Conservation (phyloP, 2,113 vertebrate species). For the Laterallus jamaicensis region DNA sequence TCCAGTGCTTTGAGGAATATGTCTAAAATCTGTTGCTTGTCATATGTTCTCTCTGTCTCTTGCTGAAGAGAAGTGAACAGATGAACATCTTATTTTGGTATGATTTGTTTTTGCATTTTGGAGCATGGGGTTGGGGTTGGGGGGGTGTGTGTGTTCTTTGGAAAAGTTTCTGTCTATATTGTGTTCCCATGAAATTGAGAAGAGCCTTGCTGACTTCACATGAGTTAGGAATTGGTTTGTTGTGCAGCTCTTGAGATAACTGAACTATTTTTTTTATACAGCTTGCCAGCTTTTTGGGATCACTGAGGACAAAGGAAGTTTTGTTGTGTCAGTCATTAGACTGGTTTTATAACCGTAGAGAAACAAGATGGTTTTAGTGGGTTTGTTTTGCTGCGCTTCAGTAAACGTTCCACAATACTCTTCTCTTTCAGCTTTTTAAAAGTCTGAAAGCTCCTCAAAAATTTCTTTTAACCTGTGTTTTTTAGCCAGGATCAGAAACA, state of each 20-base stretch:
- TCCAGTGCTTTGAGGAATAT: background rate
- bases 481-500: background rate
- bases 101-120: background rate
- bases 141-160: background rate
- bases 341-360: background rate
- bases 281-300: background rate
- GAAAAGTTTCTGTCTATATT: background rate
- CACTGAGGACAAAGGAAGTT: background rate
- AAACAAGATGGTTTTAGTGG: background rate
- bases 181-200: background rate
- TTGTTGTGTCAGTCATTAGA: accelerated
- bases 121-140: accelerated
- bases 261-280: background rate
- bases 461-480: background rate
- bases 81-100: slow-evolving; percentile 38
- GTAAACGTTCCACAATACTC: background rate
- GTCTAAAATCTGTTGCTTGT: slow-evolving; percentile 21
- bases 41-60: background rate
- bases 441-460: background rate
- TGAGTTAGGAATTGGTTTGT: background rate
- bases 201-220: background rate
- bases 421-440: background rate
- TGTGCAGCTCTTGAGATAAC: background rate
- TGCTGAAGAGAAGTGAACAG: slow-evolving; percentile 16
- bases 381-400: background rate